Percentiles rank a stretch among this genome's conserved stretches.
phyloP scores from a whole-genome alignment of 2,113 vertebrate species.

The Gadus macrocephalus region DNA sequence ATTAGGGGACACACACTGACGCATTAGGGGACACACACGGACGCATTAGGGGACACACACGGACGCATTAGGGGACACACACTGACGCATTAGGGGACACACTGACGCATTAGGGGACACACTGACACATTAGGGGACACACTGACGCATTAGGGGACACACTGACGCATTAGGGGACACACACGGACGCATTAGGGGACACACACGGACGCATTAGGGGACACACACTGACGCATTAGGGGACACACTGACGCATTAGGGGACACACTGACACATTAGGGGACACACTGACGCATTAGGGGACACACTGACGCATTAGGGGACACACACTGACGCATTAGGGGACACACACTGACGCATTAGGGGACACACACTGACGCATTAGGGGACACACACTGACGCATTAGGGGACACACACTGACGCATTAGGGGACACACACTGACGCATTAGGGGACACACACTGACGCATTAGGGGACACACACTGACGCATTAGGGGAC shows the following conservation, averaged over 20 bases:
- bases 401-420: not conserved
- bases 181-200: not conserved
- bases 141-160: slow-evolving; percentile 20
- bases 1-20: not conserved
- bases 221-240: not conserved
- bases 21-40: not conserved
- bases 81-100: slow-evolving; percentile 58
- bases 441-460: not conserved
- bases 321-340: not conserved
- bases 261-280: not conserved
- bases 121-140: not conserved
- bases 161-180: too few relatives aligned
- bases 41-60: not conserved
- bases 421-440: not conserved
- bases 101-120: not conserved
- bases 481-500: slow-evolving; percentile 57
- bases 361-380: not conserved
- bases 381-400: not conserved
- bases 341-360: not conserved
- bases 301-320: slow-evolving; percentile 61
- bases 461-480: too few relatives aligned
- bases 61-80: not conserved
- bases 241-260: not conserved
- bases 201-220: not conserved
- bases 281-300: slow-evolving; percentile 15